Evolutionary conservation across 2,797 vertebrate genomes (phyloP).

Genomic region (Vespertilio murinus): DNA sequence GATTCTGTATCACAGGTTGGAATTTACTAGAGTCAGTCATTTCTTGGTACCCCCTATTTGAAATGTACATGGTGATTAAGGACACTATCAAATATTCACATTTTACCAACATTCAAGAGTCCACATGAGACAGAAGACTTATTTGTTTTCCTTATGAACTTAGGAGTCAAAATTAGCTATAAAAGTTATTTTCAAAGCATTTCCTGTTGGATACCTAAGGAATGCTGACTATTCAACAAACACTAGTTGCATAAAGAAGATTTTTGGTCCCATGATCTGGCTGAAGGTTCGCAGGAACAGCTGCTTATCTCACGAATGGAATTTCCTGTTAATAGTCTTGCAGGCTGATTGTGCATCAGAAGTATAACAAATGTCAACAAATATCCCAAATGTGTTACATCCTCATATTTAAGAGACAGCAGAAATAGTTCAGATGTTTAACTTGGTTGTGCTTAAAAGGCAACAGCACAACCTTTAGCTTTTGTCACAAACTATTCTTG

Average conservation of each 20-base stretch:
- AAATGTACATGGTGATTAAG: slow-evolving; percentile 72
- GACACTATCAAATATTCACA: slow-evolving; percentile 67
- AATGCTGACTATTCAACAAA: slow-evolving; percentile 85
- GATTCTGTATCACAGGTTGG: neutral
- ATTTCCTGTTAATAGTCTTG: slow-evolving; percentile 86
- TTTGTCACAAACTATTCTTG: slow-evolving; percentile 19
- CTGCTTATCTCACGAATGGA: slow-evolving; percentile 86
- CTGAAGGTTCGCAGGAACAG: slow-evolving; percentile 80
- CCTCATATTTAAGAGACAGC: slow-evolving; percentile 67
- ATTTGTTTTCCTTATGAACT: slow-evolving; percentile 71
- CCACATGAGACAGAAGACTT: slow-evolving; percentile 71
- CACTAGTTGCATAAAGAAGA: slow-evolving; percentile 70
- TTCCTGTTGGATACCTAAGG: slow-evolving; percentile 81
- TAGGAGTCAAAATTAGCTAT: slow-evolving; percentile 79
- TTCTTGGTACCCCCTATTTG: slow-evolving; percentile 34
- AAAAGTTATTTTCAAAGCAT: slow-evolving; percentile 81
- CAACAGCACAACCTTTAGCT: neutral
- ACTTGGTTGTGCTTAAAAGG: slow-evolving; percentile 44
- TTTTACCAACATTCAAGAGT: slow-evolving; percentile 69
- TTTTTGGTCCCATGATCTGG: slow-evolving; percentile 80
- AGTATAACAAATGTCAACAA: slow-evolving; percentile 81
- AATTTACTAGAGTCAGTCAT: neutral
- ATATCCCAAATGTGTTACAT: slow-evolving; percentile 60
- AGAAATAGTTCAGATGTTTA: slow-evolving; percentile 76
- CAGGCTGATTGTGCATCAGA: slow-evolving; percentile 80